These are phyloP conservation scores for Mamestra brassicae DNA, from an alignment of 2,888 invertebrate species.

Conservation along the genomic window DNA sequence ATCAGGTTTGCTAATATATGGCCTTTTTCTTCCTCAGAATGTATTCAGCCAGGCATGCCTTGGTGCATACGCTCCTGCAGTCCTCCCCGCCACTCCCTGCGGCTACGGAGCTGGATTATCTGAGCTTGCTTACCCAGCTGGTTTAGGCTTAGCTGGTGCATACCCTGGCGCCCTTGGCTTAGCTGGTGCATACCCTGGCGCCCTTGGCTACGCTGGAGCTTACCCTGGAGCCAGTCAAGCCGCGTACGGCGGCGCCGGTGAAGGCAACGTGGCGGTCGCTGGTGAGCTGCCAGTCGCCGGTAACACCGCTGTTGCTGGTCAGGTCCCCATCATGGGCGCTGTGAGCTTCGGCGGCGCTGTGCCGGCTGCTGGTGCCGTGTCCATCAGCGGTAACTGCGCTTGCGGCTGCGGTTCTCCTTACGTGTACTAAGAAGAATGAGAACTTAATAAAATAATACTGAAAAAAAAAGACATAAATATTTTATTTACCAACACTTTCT, in stretches of 20 bases:
- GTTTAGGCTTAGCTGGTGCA: constrained; percentile 21
- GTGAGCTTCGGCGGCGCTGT: constrained; percentile 75
- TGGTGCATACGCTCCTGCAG: constrained; percentile 31
- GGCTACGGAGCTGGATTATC: constrained; percentile 35
- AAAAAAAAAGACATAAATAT: not conserved
- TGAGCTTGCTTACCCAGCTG: constrained; percentile 24
- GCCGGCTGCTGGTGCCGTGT: constrained; percentile 74
- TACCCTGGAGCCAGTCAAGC: not conserved
- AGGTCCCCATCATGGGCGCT: constrained; percentile 73
- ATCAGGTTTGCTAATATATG: not conserved
- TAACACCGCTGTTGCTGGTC: constrained; percentile 70
- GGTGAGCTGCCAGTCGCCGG: constrained; percentile 76
- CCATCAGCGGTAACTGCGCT: constrained; percentile 74
- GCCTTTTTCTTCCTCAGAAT: constrained; percentile 19
- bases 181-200: constrained; percentile 16
- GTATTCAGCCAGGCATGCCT: constrained; percentile 30
- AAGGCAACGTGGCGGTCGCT: constrained; percentile 70
- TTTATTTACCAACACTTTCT: not conserved
- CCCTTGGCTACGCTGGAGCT: not conserved
- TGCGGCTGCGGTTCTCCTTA: constrained; percentile 55
- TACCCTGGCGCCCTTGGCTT: constrained; percentile 8
- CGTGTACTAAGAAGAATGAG: constrained; percentile 11
- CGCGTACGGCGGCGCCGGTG: constrained; percentile 67
- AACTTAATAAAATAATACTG: not conserved
- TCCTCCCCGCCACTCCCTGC: constrained; percentile 19